Percentiles rank a stretch among this genome's conserved stretches.
Evolutionary conservation across 2,888 invertebrate genomes (phyloP).

Genomic region (Lamproptera curius): DNA sequence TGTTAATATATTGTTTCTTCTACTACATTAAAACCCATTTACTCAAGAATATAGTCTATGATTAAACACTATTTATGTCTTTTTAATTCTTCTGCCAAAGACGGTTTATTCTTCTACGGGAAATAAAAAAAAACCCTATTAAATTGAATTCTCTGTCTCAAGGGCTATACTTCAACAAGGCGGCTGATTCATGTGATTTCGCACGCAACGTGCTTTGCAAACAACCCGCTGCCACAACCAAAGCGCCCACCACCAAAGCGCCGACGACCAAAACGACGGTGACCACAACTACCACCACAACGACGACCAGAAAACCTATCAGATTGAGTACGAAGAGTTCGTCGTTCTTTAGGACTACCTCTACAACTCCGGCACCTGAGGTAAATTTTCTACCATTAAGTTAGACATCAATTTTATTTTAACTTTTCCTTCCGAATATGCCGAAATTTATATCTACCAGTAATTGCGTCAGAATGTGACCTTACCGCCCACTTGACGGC

Average conservation of each 20-base stretch:
- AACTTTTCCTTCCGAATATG: no score
- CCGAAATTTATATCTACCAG: no score
- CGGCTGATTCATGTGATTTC: slow-evolving; percentile 95
- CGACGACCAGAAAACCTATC: slow-evolving; percentile 59
- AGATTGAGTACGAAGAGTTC: slow-evolving; percentile 65
- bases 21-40: no score
- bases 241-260: slow-evolving; percentile 65
- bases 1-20: no score
- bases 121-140: neutral
- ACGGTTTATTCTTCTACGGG: no score
- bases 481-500: no score
- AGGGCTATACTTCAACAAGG: slow-evolving; percentile 94
- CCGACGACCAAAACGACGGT: slow-evolving; percentile 67
- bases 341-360: slow-evolving; percentile 55
- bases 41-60: no score
- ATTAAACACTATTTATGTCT: no score
- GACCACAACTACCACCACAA: slow-evolving; percentile 57
- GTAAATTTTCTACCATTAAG: slow-evolving; percentile 28
- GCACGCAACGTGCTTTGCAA: slow-evolving; percentile 92
- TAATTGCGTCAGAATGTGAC: no score
- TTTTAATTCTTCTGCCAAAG: no score
- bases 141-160: slow-evolving; percentile 20
- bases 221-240: slow-evolving; percentile 73
- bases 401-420: no score
- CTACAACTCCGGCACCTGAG: slow-evolving; percentile 57